Percentiles rank a stretch among this genome's conserved stretches.
Conservation (phyloP, 2,888 invertebrate genomes). For the Neoaliturus tenellus region DNA sequence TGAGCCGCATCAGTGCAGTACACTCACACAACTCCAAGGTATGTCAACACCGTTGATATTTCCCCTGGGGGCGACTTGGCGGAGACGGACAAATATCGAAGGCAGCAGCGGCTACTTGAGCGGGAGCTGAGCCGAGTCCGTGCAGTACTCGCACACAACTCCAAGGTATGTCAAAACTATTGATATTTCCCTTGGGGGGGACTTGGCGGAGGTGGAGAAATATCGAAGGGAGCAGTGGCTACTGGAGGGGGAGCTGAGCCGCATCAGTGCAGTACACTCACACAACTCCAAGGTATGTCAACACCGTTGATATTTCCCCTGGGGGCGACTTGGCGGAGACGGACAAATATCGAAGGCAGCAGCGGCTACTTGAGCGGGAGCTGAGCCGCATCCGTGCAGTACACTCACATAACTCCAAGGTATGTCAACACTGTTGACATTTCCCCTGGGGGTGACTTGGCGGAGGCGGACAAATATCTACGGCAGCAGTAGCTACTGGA, state of each 20-base stretch:
- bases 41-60: no score
- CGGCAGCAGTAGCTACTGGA: conserved; percentile 84
- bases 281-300: no score
- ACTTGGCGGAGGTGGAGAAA: no score
- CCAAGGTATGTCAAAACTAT: no score
- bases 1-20: conserved; percentile 89
- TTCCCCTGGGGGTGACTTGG: conserved; percentile 76
- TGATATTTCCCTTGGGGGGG: no score
- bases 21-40: conserved; percentile 95
- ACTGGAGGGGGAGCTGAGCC: no score
- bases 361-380: conserved; percentile 84
- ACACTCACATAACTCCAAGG: conserved; percentile 94
- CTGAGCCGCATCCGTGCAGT: conserved; percentile 89
- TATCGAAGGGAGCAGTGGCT: no score
- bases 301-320: no score
- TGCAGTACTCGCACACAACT: conserved; percentile 91
- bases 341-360: conserved; percentile 82
- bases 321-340: conserved; percentile 78
- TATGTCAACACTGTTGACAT: no score
- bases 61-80: conserved; percentile 76
- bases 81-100: conserved; percentile 80
- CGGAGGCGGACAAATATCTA: conserved; percentile 80
- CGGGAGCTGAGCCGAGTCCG: conserved; percentile 90
- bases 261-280: no score
- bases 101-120: conserved; percentile 83